A percentile compares a stretch with the other conserved stretches of the same genome.
Evolutionary conservation across 2,113 vertebrate species (phyloP).

Genomic region (Nothocercus julius): DNA sequence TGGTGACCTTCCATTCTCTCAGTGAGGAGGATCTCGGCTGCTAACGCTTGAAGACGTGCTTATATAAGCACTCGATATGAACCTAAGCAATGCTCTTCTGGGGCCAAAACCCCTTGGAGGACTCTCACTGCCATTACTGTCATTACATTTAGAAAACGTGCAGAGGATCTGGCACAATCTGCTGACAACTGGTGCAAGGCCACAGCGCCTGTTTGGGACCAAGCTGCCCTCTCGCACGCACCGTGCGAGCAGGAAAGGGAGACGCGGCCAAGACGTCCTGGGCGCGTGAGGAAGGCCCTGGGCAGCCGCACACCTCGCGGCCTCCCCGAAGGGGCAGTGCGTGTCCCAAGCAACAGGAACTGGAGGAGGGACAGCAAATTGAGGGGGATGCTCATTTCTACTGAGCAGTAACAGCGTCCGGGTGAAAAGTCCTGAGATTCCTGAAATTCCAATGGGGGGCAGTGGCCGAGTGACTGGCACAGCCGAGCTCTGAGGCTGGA

Average conservation of each 20-base stretch:
- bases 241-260: not conserved
- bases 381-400: fast-evolving
- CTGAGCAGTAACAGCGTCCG: not conserved
- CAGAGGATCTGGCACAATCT: not conserved
- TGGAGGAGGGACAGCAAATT: fast-evolving
- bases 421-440: not conserved
- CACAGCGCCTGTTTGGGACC: not conserved
- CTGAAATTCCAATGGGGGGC: not conserved
- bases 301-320: not conserved
- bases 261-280: not conserved
- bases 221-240: not conserved
- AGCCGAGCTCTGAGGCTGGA: fast-evolving
- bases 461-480: not conserved
- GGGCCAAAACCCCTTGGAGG: not conserved
- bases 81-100: fast-evolving
- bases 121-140: not conserved
- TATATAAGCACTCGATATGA: not conserved
- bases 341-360: not conserved
- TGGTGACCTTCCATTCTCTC: not conserved
- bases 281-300: not conserved
- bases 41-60: not conserved
- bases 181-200: not conserved
- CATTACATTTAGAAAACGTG: not conserved
- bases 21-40: not conserved
- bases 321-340: not conserved